Base-by-base conservation (phyloP, 2,888 invertebrate genomes). In the Criorhina ranunculi region DNA sequence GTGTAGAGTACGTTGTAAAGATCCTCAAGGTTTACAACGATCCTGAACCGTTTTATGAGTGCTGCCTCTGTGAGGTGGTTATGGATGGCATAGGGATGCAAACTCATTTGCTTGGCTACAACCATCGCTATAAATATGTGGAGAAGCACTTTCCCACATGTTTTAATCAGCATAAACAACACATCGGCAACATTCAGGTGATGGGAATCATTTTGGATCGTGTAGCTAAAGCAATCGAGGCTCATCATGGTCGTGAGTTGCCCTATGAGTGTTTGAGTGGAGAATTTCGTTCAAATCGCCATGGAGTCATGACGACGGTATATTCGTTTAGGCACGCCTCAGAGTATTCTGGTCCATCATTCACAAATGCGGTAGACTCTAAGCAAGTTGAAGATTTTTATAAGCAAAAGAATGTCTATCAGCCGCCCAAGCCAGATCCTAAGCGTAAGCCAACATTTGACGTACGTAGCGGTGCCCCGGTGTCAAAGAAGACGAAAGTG, bases 1-100 rank as follows among this genome's bases (percentile, higher is more conserved):
- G 96, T 8, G 91, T 96, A 73, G 96, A 96, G 91, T 97, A 96
- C 91, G 92, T 97, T 83, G 92, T 96, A 60, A 96, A 96, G 92
- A 92, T 96, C 87, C 92, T 94, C 12, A 94, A 94, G 78, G 94
- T 94, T 88, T 92, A 94, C 88, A 91, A 93, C 35, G 94, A 94
- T 88, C 92, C 93, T 88, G 94, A 95, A 89, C 95, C 96, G 1
- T 92, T 93, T 80, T 96, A 96, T 91, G 93, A 95, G 73, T 97
- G 97, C 91, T 93, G 95, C 86, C 92, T 97, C 78, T 97, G 97
- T 91, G 94, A 94, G 89, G 95, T 96, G 91, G 94, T 95, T 81
- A 95, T 96, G 40, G 95, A 95, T 89, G 95, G 95, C 55, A 93
- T 95, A 62, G 95, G 95, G 80, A 96, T 96, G 90, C 93, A 96